A percentile compares a stretch with the other conserved stretches of the same genome.
Conservation (phyloP, 2,113 vertebrate species). For the Platichthys flesus region DNA sequence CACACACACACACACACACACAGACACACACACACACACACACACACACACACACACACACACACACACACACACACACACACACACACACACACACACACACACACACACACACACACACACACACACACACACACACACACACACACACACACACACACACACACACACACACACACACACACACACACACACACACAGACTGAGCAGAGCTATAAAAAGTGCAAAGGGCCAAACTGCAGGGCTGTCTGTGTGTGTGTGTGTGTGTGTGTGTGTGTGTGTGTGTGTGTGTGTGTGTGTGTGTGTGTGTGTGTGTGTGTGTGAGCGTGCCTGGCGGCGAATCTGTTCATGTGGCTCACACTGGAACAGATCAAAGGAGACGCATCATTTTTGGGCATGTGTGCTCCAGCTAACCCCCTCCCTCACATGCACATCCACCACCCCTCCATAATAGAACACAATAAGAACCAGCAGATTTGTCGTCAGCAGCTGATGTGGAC, state of each 20-base stretch:
- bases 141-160: constrained; percentile 38
- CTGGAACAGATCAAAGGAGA: constrained; percentile 79
- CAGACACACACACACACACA: constrained; percentile 37
- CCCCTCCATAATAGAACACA: constrained; percentile 65
- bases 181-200: constrained; percentile 36
- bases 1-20: constrained; percentile 36
- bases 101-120: constrained; percentile 34
- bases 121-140: constrained; percentile 36
- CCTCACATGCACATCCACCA: constrained; percentile 25
- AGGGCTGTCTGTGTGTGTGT: constrained; percentile 48
- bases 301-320: constrained; percentile 19
- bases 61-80: constrained; percentile 37
- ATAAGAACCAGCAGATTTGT: constrained; percentile 75
- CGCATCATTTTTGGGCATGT: constrained; percentile 78
- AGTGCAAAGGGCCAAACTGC: constrained; percentile 74
- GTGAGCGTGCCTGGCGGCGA: constrained; percentile 54
- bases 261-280: constrained; percentile 11
- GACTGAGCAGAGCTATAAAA: constrained; percentile 59
- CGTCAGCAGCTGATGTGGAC: constrained; percentile 77
- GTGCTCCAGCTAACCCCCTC: constrained; percentile 53
- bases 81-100: constrained; percentile 36
- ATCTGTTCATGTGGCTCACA: constrained; percentile 75
- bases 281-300: constrained; percentile 20
- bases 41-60: constrained; percentile 36
- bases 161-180: constrained; percentile 38